Base-by-base conservation (phyloP, 2,113 vertebrate genomes). In the Malaclemys terrapin region DNA sequence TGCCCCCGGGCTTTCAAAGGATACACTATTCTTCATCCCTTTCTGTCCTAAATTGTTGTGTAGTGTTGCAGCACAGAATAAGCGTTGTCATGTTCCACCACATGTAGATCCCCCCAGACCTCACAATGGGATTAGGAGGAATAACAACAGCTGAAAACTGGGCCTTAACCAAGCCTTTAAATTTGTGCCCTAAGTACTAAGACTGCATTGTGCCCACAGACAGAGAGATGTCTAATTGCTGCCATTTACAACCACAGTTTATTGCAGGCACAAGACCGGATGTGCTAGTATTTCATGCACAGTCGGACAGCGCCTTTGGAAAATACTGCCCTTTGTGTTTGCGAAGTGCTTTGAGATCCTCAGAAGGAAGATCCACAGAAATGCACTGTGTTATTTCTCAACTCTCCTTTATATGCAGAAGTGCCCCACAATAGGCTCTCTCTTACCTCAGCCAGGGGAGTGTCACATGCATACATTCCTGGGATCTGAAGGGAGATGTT, bases 41-140 rank as follows among this genome's bases (percentile, higher is more conserved):
- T 82, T 24, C 85, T 79, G 85, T 52, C 38, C 85, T 10, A 75
- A 56, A 53, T 31, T 89, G 54, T 85, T n/a, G 84, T 87, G 35
- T 57, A 83, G 5, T 76, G 65, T 14, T 87, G 59, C 27, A 76
- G 81, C 13, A 14, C 8, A 53, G 79, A 1, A 17, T 76, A 11
- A 76, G 14, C 82, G 42, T 24, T 85, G 80, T 78, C 80, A 4
- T 57, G 38, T 56, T 52, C 1, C 57, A 54, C 57, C 54, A 42
- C 62, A 82, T 82, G 3, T 53, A 82, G 2, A 1, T 0, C 84
- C 82, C 82, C 82, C 27, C 6, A 49, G 16, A 0, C 29, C 82
- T 81, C 50, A n/a, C 83, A n/a, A 16, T n/a, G 78, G 76, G 78
- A 0, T 1, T 54, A 9, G 80, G 72, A 84, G 47, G 83, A 72